Conservation (phyloP, 2,888 invertebrate genomes). For the Drosophila barbarae region DNA sequence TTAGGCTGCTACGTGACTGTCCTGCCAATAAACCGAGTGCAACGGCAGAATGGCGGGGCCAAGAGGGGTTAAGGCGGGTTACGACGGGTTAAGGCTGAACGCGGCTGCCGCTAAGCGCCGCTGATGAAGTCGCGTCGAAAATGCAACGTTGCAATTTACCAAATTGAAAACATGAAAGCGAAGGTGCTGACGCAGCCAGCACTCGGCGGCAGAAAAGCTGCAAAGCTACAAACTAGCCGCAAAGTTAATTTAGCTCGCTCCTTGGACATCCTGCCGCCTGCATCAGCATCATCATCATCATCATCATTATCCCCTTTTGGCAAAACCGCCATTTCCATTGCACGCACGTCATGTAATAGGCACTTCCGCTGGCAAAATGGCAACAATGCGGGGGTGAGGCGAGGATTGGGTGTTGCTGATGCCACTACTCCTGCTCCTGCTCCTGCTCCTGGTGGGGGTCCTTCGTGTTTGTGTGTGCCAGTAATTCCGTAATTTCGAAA, state of each 20-base stretch:
- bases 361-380: conserved; percentile 65
- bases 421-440: neutral
- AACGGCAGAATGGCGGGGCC: neutral
- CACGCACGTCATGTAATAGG: conserved; percentile 64
- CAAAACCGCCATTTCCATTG: conserved; percentile 31
- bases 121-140: conserved; percentile 58
- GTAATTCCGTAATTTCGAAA: conserved; percentile 66
- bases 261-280: conserved; percentile 16
- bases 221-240: conserved; percentile 51
- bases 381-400: conserved; percentile 47
- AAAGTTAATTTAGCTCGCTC: conserved; percentile 63
- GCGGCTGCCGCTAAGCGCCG: conserved; percentile 45
- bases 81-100: neutral
- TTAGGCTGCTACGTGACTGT: conserved; percentile 56
- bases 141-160: conserved; percentile 65
- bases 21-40: conserved; percentile 47
- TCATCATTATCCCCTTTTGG: neutral
- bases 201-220: conserved; percentile 5
- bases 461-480: conserved; percentile 19
- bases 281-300: conserved; percentile 1
- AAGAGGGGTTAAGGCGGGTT: neutral
- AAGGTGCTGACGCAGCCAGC: conserved; percentile 37
- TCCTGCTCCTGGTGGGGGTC: neutral
- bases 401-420: neutral
- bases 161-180: conserved; percentile 64